These are phyloP conservation scores for Sarcophilus harrisii DNA, from an alignment of 2,797 vertebrate species.

Conservation along the genomic window DNA sequence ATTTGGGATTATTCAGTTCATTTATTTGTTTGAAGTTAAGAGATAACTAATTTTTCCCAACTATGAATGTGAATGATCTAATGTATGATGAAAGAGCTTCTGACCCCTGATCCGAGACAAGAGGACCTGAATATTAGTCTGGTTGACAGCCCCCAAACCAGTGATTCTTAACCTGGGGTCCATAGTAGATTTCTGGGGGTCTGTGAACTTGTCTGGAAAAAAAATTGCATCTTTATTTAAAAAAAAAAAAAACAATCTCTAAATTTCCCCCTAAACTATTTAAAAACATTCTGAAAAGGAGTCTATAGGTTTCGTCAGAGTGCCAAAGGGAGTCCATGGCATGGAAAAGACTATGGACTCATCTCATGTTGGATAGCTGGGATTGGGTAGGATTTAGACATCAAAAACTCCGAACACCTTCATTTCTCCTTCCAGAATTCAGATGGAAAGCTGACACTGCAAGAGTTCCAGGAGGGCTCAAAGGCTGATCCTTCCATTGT, in stretches of 20 bases:
- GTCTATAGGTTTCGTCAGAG: neutral
- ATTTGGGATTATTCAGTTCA: neutral
- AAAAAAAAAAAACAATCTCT: neutral
- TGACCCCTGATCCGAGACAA: neutral
- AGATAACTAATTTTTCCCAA: neutral
- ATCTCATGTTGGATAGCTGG: neutral
- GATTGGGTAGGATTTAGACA: neutral
- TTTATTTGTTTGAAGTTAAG: neutral
- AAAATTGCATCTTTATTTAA: neutral
- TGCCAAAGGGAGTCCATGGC: neutral
- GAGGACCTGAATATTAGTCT: neutral
- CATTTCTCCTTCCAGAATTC: constrained; percentile 90
- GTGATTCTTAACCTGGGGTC: neutral
- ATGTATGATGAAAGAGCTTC: neutral
- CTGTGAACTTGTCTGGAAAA: neutral
- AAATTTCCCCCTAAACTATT: neutral
- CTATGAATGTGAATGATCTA: neutral
- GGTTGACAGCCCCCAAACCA: neutral
- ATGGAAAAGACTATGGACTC: neutral
- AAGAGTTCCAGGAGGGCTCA: constrained; percentile 99
- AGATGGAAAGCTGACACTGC: constrained; percentile 97
- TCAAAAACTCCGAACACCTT: accelerated
- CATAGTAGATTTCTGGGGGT: neutral
- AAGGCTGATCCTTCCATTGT: constrained; percentile 99
- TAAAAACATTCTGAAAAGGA: neutral